A percentile compares a stretch with the other conserved stretches of the same genome.
These are phyloP conservation scores for Tetraneura akinire DNA, from an alignment of 1,140 invertebrate species.

Conservation along the genomic window DNA sequence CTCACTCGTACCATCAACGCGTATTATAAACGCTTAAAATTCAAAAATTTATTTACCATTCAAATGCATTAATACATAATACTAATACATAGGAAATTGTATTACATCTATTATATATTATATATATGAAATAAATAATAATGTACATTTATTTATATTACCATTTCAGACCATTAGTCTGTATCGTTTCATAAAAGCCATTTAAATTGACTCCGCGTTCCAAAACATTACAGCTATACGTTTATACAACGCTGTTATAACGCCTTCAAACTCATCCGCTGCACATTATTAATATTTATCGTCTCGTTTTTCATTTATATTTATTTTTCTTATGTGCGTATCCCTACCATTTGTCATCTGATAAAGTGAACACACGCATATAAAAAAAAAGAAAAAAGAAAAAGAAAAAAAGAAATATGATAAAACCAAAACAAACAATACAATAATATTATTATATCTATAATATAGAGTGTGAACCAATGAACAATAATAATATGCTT, in stretches of 20 bases:
- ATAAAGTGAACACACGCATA: background rate
- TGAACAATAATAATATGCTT: no score
- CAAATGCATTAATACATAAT: no score
- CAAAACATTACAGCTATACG: background rate
- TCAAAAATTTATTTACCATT: conserved; percentile 8
- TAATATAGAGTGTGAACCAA: no score
- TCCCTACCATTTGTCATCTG: conserved; percentile 4
- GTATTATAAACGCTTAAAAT: no score
- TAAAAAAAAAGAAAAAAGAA: no score
- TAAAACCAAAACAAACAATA: conserved; percentile 1
- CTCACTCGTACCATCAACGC: no score
- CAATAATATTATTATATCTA: background rate
- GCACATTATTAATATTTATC: conserved; percentile 17
- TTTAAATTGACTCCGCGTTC: conserved; percentile 44
- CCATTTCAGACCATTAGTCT: conserved; percentile 34
- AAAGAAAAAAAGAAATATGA: no score
- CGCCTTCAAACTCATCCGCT: background rate
- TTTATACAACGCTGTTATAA: background rate
- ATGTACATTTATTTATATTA: conserved; percentile 8
- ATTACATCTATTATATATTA: no score
- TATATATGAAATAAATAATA: no score
- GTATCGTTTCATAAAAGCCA: conserved; percentile 33
- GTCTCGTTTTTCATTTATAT: conserved; percentile 29
- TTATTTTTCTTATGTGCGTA: conserved; percentile 22
- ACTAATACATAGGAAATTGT: background rate